A percentile compares a stretch with the other conserved stretches of the same genome.
These are phyloP conservation scores for Eriosoma lanigerum DNA, from an alignment of 1,140 invertebrate genomes.

Conservation along the genomic window DNA sequence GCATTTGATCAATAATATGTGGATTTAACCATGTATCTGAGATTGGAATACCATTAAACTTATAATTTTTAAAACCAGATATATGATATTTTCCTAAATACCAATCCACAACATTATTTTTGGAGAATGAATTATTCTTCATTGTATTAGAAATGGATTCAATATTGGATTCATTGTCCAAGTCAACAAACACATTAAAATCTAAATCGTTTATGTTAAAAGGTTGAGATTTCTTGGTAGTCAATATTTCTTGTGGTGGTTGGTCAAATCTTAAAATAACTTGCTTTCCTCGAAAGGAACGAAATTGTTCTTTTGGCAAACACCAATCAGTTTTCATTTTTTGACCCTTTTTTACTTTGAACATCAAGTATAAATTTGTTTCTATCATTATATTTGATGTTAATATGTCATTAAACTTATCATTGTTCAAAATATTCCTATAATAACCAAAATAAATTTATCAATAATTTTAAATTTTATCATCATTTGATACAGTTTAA, in stretches of 20 bases:
- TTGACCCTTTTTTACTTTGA: conserved; percentile 40
- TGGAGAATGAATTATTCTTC: not conserved
- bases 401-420: conserved; percentile 43
- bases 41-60: conserved; percentile 31
- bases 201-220: not conserved
- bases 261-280: conserved; percentile 6
- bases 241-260: not conserved
- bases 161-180: not conserved
- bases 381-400: conserved; percentile 47
- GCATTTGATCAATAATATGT: conserved; percentile 5
- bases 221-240: not conserved
- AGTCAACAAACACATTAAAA: conserved; percentile 18
- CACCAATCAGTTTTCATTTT: conserved; percentile 31
- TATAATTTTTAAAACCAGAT: conserved; percentile 41
- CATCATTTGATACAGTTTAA: too few species aligned
- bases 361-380: conserved; percentile 39
- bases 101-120: conserved; percentile 21
- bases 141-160: not conserved
- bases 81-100: conserved; percentile 39
- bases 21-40: conserved; percentile 47
- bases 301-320: conserved; percentile 30
- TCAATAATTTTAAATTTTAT: too few species aligned
- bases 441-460: not conserved
- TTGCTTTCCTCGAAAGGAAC: conserved; percentile 30
- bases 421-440: conserved; percentile 42